Conservation (phyloP, 2,797 vertebrate species). For the Melopsittacus undulatus region DNA sequence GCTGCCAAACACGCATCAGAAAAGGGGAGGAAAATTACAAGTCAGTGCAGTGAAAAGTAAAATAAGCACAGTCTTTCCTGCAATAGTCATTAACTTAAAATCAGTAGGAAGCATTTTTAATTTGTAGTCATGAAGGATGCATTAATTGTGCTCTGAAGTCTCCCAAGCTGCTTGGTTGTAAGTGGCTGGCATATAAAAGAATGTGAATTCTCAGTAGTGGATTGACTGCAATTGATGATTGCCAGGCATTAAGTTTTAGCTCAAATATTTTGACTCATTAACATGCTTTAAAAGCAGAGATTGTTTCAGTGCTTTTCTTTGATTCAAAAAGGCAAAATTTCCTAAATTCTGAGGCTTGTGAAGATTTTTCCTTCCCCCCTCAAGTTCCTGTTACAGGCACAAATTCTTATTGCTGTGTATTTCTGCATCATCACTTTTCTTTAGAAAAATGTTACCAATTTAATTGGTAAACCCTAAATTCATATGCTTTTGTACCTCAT, state of each 20-base stretch:
- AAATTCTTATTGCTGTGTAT: not conserved
- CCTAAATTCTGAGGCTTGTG: not conserved
- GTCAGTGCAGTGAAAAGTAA: not conserved
- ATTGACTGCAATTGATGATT: not conserved
- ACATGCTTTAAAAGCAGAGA: not conserved
- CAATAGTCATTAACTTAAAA: not conserved
- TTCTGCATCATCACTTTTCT: not conserved
- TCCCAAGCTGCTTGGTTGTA: not conserved
- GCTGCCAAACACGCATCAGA: not conserved
- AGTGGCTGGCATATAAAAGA: not conserved
- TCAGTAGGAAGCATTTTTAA: not conserved
- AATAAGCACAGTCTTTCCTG: not conserved
- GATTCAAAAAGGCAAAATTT: not conserved
- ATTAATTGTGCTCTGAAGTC: not conserved
- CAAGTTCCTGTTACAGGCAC: not conserved
- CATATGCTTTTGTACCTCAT: not conserved
- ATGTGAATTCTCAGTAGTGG: not conserved
- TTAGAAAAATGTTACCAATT: not conserved
- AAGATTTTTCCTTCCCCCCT: rapidly evolving
- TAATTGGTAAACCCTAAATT: not conserved
- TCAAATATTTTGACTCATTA: not conserved
- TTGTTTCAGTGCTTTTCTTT: not conserved
- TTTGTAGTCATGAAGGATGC: not conserved
- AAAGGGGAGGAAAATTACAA: not conserved
- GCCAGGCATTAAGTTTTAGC: not conserved